Evolutionary conservation across 2,113 vertebrate species (phyloP), one percentile per base, ranked within the genome.

Genomic region (Sinocyclocheilus anshuiensis): DNA sequence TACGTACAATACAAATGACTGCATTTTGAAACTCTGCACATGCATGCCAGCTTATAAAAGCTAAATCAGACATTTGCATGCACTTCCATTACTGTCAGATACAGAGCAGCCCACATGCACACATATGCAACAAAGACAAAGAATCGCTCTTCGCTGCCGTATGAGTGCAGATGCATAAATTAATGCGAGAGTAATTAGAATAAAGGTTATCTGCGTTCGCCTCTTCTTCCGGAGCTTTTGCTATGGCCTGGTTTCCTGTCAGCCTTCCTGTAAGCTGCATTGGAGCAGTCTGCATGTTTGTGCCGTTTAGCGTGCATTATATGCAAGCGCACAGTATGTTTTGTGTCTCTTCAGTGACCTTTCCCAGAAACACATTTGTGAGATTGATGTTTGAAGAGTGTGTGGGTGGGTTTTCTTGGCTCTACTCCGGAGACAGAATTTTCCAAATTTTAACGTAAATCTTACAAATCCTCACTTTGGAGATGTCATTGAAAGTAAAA

Each of bases 131-230:
- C 9, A 22, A 71, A 67, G n/a, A 22, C 65, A 83, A 79, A 89
- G 78, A 87, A 74, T 78, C 59, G 69, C 85, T 59, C 50, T 86
- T 26, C 55, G 48, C 77, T 74, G 57, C 29, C 42, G 12, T 75
- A 69, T 77, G 74, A 86, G 55, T 9, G 80, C 74, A 86, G 74
- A 88, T 83, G 77, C 75, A 84, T 88, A 83, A 79, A 88, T 79
- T 63, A 84, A 86, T 86, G 63, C 2, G 69, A 83, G 65, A 78
- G 79, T 42, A 81, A 86, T 77, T 69, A 26, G 50, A 50, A 81
- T 53, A 50, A 71, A 69, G 26, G 81, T 83, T 33, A 13, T 71
- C 5, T 65, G 39, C 8, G 4, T 82, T 82, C 6, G 4, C 2
- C 0, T 26, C 45, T 53, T 12, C 80, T 82, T 13, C 24, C 5